Evolutionary conservation across 1,140 invertebrate species (phyloP), one percentile per base, ranked within the genome.

Genomic region (Luehdorfia chinensis): DNA sequence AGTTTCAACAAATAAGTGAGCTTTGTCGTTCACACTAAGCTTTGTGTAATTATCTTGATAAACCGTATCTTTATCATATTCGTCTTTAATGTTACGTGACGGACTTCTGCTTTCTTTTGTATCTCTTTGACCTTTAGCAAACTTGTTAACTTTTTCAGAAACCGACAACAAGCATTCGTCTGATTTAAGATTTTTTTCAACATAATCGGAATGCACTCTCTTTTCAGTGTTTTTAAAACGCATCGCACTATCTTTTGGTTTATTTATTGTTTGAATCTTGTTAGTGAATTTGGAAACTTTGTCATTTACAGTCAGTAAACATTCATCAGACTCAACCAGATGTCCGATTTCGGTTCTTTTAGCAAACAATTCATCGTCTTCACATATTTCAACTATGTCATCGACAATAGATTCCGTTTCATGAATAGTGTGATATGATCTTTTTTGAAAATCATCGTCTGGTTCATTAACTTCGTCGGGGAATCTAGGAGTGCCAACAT

Each of bases 401-500:
- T 88, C 83, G 3, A 72, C 81, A 21, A 81, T 70, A 15, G 87
- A 63, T 65, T 87, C 73, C 50, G 77, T 63, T 80, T 89, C 73
- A 74, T 87, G 64, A 39, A 87, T 86, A 47, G 84, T 84, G 14
- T 83, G 64, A 59, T 84, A 59, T 47, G 58, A 55, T 12, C 81
- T 69, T 32, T 69, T 80, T 13, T 57, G 60, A 14, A 68, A 75
- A 43, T 89, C 89, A 64, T 93, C 92, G 46, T 93, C 92, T 7
- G 92, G 92, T 87, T 93, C 92, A 66, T 87, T 90, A 1, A 93
- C 89, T 55, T 90, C 87, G 73, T 94, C 92, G 2, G 92, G 92
- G 68, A 91, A 92, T 50, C 92, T 87, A 6, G 91, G 91, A 39
- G 87, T 89, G 19, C 89, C 90, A n/a, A 79, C 73, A 52, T 91